Percentiles rank a stretch among this genome's conserved stretches.
phyloP scores from a whole-genome alignment of 1,140 invertebrate species.

The Sarcophaga bullata region DNA sequence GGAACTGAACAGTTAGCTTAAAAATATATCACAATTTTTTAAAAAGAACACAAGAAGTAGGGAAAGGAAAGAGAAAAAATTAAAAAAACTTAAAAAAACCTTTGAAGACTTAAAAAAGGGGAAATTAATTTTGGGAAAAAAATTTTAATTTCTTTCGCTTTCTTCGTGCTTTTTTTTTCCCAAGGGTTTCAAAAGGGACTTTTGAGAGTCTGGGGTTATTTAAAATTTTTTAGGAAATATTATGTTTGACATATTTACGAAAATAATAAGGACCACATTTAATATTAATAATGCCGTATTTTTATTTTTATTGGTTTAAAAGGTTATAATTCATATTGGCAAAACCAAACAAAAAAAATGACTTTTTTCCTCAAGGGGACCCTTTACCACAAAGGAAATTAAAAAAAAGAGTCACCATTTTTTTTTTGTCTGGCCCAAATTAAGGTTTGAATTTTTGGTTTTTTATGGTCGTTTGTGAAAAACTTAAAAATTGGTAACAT shows the following conservation, averaged over 20 bases:
- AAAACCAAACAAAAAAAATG: not conserved
- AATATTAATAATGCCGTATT: conserved; percentile 7
- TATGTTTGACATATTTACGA: conserved; percentile 35
- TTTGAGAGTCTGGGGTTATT: conserved; percentile 8
- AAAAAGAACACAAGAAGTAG: not conserved
- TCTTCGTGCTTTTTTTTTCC: not conserved
- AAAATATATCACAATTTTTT: not conserved
- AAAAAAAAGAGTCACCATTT: not conserved
- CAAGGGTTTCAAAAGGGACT: not conserved
- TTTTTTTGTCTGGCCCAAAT: not conserved
- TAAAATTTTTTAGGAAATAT: conserved; percentile 35
- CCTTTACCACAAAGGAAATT: not conserved
- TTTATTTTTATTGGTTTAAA: too few relatives aligned
- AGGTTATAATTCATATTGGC: too few relatives aligned
- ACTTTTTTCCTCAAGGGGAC: not conserved
- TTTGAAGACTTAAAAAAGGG: too few relatives aligned
- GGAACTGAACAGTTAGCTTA: not conserved
- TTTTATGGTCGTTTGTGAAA: conserved; percentile 21
- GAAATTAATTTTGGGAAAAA: too few relatives aligned
- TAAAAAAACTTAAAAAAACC: not conserved
- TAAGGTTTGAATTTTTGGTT: not conserved
- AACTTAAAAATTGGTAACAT: conserved; percentile 21
- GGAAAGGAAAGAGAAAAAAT: not conserved
- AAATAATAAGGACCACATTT: conserved; percentile 39
- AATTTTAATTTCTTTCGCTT: not conserved